Conservation (phyloP, 2,888 invertebrate genomes). For the Campoletis raptor region DNA sequence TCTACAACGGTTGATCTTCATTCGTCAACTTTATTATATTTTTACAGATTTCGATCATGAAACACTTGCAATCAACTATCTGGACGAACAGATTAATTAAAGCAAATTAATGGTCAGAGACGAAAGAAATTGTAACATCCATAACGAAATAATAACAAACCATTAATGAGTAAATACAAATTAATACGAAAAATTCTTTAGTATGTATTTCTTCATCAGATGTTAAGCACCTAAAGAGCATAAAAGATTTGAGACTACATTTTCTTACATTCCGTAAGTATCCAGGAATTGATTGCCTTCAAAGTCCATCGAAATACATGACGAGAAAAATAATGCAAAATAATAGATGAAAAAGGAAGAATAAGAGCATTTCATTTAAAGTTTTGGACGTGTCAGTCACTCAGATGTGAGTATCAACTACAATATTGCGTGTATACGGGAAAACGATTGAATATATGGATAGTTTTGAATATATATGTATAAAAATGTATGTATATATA, state of each 20-base stretch:
- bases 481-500: slow-evolving; percentile 2
- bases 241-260: neutral
- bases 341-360: neutral
- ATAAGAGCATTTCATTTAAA: slow-evolving; percentile 19
- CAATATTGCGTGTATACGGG: neutral
- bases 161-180: too few relatives aligned
- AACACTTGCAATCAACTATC: neutral
- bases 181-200: neutral
- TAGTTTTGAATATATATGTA: neutral
- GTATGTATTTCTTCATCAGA: neutral
- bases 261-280: neutral
- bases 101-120: neutral
- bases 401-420: slow-evolving; percentile 18
- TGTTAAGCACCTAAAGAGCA: neutral
- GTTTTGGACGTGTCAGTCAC: neutral
- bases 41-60: neutral
- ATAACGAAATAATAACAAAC: too few relatives aligned
- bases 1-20: neutral
- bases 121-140: neutral
- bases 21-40: slow-evolving; percentile 4
- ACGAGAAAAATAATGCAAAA: neutral
- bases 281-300: neutral
- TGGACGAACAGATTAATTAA: neutral
- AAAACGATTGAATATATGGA: neutral
- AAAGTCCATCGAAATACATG: neutral